These are phyloP conservation scores for Pagrus major DNA, from an alignment of 2,113 vertebrate species.

Conservation along the genomic window DNA sequence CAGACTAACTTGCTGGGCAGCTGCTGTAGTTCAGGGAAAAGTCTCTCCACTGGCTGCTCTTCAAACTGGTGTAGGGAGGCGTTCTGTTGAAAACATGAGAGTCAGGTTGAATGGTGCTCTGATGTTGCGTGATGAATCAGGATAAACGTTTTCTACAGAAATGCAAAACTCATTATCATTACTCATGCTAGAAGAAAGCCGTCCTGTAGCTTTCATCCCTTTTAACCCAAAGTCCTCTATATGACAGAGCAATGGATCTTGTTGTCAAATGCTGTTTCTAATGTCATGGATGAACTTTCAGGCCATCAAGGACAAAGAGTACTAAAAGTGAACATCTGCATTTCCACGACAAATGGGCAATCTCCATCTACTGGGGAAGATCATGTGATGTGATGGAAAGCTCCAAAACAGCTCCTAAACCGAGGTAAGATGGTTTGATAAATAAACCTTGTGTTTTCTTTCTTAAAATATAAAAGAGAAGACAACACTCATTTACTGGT, in stretches of 20 bases:
- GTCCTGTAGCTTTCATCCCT: not conserved
- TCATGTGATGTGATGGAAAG: not conserved
- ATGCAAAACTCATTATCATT: not conserved
- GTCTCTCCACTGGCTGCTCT: constrained; percentile 90
- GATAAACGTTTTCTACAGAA: not conserved
- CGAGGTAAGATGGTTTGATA: not conserved
- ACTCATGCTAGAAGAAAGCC: not conserved
- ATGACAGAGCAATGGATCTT: not conserved
- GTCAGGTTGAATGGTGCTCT: not conserved
- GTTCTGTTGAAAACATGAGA: constrained; percentile 81
- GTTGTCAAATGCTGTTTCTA: not conserved
- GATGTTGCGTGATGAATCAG: not conserved
- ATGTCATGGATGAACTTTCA: not conserved
- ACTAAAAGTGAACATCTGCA: not conserved
- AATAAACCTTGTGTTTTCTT: not conserved
- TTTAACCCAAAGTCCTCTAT: not conserved
- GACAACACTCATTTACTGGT: not conserved
- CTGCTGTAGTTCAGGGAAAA: constrained; percentile 91
- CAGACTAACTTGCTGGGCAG: constrained; percentile 90
- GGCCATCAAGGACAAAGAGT: not conserved
- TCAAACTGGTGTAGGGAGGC: constrained; percentile 94
- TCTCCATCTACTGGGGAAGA: not conserved
- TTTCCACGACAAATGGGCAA: not conserved
- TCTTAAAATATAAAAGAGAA: not conserved
- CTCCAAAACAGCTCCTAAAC: not conserved